Evolutionary conservation across 2,888 invertebrate genomes (phyloP).

Genomic region (Folsomia candida): DNA sequence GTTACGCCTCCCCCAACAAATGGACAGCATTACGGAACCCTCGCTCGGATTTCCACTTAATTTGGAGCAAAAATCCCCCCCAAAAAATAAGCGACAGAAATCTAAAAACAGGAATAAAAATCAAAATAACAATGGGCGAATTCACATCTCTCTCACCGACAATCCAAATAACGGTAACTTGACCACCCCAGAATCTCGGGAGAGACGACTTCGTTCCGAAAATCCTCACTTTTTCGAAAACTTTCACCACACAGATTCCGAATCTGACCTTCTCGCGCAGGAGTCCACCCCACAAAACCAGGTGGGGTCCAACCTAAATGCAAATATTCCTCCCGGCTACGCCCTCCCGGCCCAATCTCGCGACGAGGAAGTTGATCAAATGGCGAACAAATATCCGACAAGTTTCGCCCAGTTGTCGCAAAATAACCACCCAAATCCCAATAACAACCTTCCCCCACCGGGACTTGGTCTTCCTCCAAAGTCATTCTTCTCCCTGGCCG

Average conservation of each 20-base stretch:
- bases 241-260: slow-evolving; percentile 21
- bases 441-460: neutral
- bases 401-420: slow-evolving; percentile 25
- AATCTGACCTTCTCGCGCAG: slow-evolving; percentile 20
- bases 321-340: slow-evolving; percentile 23
- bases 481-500: neutral
- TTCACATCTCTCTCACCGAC: neutral
- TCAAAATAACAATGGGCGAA: neutral
- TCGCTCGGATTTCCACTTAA: neutral
- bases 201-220: slow-evolving; percentile 13
- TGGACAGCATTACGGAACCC: neutral
- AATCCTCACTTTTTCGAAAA: slow-evolving; percentile 23
- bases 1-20: too few species aligned
- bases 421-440: too few species aligned
- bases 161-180: neutral
- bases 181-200: neutral
- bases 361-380: slow-evolving; percentile 3
- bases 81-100: neutral
- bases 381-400: slow-evolving; percentile 35
- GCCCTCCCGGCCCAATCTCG: neutral
- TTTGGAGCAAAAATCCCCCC: neutral
- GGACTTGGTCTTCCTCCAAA: slow-evolving; percentile 8
- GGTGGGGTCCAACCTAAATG: neutral
- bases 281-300: slow-evolving; percentile 3
- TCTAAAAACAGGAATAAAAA: neutral